These are phyloP conservation scores for Idris sp. DNA, from an alignment of 1,140 invertebrate genomes.

Conservation along the genomic window DNA sequence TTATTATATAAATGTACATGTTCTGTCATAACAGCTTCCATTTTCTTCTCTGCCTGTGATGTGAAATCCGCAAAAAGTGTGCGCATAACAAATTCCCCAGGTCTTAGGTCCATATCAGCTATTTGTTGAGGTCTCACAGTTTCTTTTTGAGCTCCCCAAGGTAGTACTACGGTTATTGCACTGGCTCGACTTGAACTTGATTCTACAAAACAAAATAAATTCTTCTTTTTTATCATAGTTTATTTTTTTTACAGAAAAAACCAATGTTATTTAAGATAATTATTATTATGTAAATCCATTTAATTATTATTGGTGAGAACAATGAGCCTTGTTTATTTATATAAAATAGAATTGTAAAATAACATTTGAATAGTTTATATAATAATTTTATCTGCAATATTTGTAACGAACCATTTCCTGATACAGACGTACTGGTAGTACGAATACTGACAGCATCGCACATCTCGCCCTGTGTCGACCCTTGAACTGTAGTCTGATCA, in stretches of 20 bases:
- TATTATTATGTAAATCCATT: background rate
- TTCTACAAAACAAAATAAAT: no score
- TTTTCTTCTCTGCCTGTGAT: constrained; percentile 94
- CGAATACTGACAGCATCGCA: constrained; percentile 75
- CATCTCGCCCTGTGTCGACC: constrained; percentile 69
- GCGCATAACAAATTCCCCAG: constrained; percentile 96
- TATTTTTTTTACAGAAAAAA: no score
- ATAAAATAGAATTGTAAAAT: no score
- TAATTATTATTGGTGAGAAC: no score
- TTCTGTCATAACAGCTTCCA: constrained; percentile 95
- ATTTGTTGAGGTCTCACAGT: constrained; percentile 80
- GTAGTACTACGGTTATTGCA: constrained; percentile 80
- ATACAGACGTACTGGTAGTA: constrained; percentile 74
- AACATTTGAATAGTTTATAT: no score
- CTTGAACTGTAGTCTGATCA: constrained; percentile 71
- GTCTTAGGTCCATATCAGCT: constrained; percentile 84
- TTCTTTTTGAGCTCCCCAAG: constrained; percentile 90
- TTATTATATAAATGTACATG: constrained; percentile 84
- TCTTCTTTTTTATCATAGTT: no score
- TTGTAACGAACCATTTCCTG: constrained; percentile 76
- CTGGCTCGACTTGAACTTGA: constrained; percentile 75
- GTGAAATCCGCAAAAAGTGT: constrained; percentile 97
- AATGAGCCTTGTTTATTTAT: no score
- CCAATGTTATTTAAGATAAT: no score
- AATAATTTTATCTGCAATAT: no score